A percentile compares a stretch with the other conserved stretches of the same genome.
These are phyloP conservation scores for Campaea margaritaria DNA, from an alignment of 2,888 invertebrate genomes.

Conservation along the genomic window DNA sequence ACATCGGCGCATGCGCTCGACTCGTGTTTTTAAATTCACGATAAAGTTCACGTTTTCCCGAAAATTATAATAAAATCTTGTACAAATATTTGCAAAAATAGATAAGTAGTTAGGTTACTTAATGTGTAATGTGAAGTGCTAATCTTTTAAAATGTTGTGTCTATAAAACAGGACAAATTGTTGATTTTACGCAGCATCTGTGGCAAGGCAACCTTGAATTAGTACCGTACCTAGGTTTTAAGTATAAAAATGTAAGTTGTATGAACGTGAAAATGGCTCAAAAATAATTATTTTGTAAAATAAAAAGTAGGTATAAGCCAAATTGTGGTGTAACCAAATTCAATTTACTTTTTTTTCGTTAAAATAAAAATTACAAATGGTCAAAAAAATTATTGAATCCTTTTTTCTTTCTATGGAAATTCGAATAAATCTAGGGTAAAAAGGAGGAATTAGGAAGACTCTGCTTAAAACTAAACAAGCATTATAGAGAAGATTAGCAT, in stretches of 20 bases:
- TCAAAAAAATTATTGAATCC: too few relatives aligned
- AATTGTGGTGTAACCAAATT: too few relatives aligned
- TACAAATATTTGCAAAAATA: conserved; percentile 11
- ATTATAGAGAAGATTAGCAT: conserved; percentile 11
- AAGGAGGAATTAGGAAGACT: conserved; percentile 18
- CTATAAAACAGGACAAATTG: background rate
- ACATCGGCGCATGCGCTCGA: conserved; percentile 5
- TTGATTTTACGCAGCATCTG: too few relatives aligned
- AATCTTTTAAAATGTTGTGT: background rate
- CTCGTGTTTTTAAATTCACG: conserved; percentile 15
- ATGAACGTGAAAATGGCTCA: too few relatives aligned
- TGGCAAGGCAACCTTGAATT: too few relatives aligned
- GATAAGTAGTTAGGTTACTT: background rate
- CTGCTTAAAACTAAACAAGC: conserved; percentile 38
- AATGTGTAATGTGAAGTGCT: conserved; percentile 10
- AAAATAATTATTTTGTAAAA: too few relatives aligned
- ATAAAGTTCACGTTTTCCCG: conserved; percentile 15
- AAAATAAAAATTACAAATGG: too few relatives aligned
- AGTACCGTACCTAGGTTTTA: too few relatives aligned
- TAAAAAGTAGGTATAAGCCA: too few relatives aligned
- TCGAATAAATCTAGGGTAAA: background rate
- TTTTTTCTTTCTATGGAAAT: too few relatives aligned
- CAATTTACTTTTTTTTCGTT: too few relatives aligned
- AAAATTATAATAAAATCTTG: conserved; percentile 18
- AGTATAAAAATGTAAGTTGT: too few relatives aligned